A percentile compares a stretch with the other conserved stretches of the same genome.
These are phyloP conservation scores for Polia nebulosa DNA, from an alignment of 2,888 invertebrate species.

Conservation along the genomic window DNA sequence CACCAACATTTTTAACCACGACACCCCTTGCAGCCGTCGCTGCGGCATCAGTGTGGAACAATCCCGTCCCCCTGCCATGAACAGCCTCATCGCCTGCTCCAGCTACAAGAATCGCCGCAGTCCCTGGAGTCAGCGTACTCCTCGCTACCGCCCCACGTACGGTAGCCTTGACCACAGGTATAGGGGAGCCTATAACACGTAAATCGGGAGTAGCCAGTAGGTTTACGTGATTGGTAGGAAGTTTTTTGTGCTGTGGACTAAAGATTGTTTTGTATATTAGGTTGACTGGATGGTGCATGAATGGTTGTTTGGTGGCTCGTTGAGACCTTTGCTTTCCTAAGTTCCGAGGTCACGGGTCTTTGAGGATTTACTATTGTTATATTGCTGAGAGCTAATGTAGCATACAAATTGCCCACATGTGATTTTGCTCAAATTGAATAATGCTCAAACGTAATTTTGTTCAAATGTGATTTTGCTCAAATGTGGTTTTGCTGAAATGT, in stretches of 20 bases:
- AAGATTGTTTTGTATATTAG: not conserved
- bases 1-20: not conserved
- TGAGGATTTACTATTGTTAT: too few species aligned
- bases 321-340: not conserved
- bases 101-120: conserved; percentile 93
- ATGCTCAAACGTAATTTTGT: not conserved
- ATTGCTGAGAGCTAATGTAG: too few species aligned
- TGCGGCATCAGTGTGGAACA: conserved; percentile 92
- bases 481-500: not conserved
- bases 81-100: conserved; percentile 94
- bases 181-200: conserved; percentile 79
- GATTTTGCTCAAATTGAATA: not conserved
- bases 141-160: conserved; percentile 83
- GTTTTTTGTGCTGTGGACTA: conserved; percentile 11
- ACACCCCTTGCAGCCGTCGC: conserved; percentile 73
- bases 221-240: conserved; percentile 9
- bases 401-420: too few species aligned
- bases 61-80: conserved; percentile 93
- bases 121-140: conserved; percentile 87
- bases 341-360: not conserved
- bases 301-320: not conserved
- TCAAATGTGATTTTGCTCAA: not conserved
- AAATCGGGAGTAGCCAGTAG: conserved; percentile 35
- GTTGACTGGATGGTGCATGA: not conserved
- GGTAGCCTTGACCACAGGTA: conserved; percentile 86